phyloP scores from a whole-genome alignment of 2,113 vertebrate genomes.

The Phylloscopus trochiloides region DNA sequence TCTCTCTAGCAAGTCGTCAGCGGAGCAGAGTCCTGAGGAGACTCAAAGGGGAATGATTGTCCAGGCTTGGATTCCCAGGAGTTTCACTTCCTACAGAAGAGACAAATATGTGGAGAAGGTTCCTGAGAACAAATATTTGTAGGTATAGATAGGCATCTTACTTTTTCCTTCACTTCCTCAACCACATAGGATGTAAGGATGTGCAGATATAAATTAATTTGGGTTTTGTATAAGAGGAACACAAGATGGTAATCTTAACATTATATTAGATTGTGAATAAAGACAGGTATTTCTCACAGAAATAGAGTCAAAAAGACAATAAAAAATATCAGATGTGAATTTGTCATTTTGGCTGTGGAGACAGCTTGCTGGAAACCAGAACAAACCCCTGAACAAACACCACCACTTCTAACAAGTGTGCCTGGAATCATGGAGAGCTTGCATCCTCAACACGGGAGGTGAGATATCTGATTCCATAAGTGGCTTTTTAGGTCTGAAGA shows the following conservation, averaged over 20 bases:
- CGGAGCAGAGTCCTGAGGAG: no score
- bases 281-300: not conserved
- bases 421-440: not conserved
- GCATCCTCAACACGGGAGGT: fast-evolving
- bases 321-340: not conserved
- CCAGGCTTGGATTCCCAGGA: no score
- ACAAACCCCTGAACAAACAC: not conserved
- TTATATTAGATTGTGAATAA: fast-evolving
- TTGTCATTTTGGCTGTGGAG: not conserved
- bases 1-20: no score
- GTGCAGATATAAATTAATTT: not conserved
- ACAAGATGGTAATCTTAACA: not conserved
- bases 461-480: not conserved
- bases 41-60: no score
- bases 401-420: not conserved
- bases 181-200: not conserved
- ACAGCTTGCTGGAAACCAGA: not conserved
- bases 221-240: not conserved
- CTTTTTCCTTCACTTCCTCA: not conserved
- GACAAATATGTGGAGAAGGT: not conserved
- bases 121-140: not conserved
- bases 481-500: not conserved
- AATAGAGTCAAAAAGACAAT: not conserved
- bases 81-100: not conserved
- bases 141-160: not conserved